phyloP scores from a whole-genome alignment of 2,113 vertebrate species.

The Anoplopoma fimbria region DNA sequence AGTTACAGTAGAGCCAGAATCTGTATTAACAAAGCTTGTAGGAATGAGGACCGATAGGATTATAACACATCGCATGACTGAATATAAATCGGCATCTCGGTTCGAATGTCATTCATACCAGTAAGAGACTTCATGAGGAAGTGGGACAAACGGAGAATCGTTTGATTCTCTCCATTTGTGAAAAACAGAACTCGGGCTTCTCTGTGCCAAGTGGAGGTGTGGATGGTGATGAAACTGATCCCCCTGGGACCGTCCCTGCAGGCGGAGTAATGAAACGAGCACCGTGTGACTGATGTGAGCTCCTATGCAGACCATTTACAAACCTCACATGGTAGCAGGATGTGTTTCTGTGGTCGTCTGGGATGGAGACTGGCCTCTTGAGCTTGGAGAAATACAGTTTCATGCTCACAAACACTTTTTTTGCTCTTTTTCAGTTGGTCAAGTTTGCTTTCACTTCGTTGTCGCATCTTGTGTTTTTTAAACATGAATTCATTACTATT shows the following conservation, averaged over 20 bases:
- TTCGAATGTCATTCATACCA: slow-evolving; percentile 39
- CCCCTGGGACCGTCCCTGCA: slow-evolving; percentile 41
- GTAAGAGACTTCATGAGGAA: slow-evolving; percentile 24
- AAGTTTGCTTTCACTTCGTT: neutral
- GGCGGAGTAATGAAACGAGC: slow-evolving; percentile 46
- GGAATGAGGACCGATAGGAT: slow-evolving; percentile 38
- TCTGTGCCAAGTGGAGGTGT: slow-evolving; percentile 29
- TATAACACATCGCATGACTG: slow-evolving; percentile 40
- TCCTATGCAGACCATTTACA: slow-evolving; percentile 30
- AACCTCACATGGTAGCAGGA: neutral
- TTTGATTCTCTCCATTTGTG: slow-evolving; percentile 34
- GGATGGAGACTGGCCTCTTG: slow-evolving; percentile 8
- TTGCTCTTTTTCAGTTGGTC: neutral
- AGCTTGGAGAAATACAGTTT: neutral
- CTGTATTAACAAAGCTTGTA: slow-evolving; percentile 56
- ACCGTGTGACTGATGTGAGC: slow-evolving; percentile 47
- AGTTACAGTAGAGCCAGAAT: slow-evolving; percentile 37
- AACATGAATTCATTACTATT: neutral
- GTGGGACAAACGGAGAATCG: slow-evolving; percentile 12
- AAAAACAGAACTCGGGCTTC: slow-evolving; percentile 17
- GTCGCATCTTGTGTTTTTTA: neutral
- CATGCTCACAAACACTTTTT: neutral
- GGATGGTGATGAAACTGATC: slow-evolving; percentile 53
- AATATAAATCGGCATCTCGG: slow-evolving; percentile 56
- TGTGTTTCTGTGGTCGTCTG: neutral